Evolutionary conservation across 92 coral and sea anemone genomes (phyloP).

Genomic region (Isaurus tuberculatus): DNA sequence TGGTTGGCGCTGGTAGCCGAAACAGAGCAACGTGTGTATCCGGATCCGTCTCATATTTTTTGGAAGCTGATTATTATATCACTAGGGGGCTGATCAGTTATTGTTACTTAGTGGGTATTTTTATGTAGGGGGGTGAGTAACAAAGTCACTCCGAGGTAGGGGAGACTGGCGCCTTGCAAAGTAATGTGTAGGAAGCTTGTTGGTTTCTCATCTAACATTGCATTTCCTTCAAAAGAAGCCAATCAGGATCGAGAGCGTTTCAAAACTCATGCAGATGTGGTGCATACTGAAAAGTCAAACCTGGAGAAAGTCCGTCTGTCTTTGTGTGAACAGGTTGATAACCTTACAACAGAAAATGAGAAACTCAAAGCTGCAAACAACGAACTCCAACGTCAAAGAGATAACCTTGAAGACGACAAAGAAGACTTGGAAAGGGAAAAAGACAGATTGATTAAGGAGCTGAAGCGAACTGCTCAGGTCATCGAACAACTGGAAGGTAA

Average conservation of each 20-base stretch:
- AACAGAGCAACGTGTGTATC: too few relatives aligned
- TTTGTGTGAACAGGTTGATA: conserved; percentile 83
- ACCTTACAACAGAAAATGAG: conserved; percentile 74
- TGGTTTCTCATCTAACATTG: too few relatives aligned
- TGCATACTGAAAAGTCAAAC: conserved; percentile 82
- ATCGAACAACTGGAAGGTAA: conserved; percentile 90
- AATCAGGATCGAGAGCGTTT: conserved; percentile 87
- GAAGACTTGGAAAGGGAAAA: conserved; percentile 88
- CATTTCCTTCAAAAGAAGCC: conserved; percentile 56
- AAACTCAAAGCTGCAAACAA: conserved; percentile 91
- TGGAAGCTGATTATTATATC: too few relatives aligned
- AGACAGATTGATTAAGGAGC: conserved; percentile 77
- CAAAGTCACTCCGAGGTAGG: too few relatives aligned
- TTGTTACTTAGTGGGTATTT: too few relatives aligned
- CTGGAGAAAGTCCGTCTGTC: conserved; percentile 86
- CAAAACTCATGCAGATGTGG: conserved; percentile 83
- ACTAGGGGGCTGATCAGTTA: too few relatives aligned
- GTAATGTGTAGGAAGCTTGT: too few relatives aligned
- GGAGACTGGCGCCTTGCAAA: too few relatives aligned
- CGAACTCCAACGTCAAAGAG: conserved; percentile 95
- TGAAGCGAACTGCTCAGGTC: conserved; percentile 78
- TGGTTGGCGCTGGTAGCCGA: too few relatives aligned
- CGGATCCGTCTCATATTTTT: too few relatives aligned
- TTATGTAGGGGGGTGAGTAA: too few relatives aligned
- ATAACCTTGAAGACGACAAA: conserved; percentile 94